These are phyloP conservation scores for Saxicola maurus DNA, from an alignment of 2,797 vertebrate species.

Conservation along the genomic window DNA sequence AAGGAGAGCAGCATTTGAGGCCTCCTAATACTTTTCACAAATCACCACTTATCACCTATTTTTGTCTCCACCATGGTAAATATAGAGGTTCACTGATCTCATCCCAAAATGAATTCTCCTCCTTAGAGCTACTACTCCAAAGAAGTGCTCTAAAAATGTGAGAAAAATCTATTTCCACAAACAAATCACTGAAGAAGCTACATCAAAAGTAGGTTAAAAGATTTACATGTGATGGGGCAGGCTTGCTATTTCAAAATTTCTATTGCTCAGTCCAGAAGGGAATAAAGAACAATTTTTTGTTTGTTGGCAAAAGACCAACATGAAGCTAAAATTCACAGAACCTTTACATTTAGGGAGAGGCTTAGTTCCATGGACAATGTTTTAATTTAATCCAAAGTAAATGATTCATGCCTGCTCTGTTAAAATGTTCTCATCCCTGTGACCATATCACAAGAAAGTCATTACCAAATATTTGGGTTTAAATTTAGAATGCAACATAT, in stretches of 20 bases:
- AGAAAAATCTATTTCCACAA: background rate
- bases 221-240: background rate
- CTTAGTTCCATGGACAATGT: background rate
- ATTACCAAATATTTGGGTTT: background rate
- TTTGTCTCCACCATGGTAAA: background rate
- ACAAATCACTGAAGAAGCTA: background rate
- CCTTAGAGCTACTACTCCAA: background rate
- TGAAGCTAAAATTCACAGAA: fast-evolving
- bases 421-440: background rate
- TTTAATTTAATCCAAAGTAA: background rate
- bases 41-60: background rate
- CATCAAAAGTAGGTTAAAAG: background rate
- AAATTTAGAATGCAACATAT: background rate
- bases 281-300: background rate
- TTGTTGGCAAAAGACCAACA: background rate
- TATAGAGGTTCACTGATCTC: background rate
- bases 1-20: background rate
- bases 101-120: background rate
- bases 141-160: background rate
- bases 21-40: background rate
- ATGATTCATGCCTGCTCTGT: background rate
- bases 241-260: background rate
- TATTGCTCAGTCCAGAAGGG: background rate
- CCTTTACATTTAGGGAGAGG: background rate
- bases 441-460: background rate